Evolutionary conservation across 2,113 vertebrate species (phyloP), one percentile per base, ranked within the genome.

Genomic region (Plotosus lineatus): DNA sequence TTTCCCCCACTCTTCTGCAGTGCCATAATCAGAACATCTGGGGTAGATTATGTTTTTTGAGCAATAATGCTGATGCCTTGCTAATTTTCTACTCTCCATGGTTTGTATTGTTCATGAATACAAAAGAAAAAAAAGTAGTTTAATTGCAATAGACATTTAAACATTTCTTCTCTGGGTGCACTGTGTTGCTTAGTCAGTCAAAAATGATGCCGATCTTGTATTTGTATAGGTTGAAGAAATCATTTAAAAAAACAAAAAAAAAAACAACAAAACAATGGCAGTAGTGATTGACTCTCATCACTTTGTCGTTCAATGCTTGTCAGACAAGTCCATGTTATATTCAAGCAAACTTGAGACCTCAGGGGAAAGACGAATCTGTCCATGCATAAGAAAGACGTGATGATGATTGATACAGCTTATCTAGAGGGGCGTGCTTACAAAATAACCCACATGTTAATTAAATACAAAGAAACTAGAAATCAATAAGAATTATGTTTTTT

Each of bases 261-360:
- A n/a, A n/a, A n/a, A n/a, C n/a, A n/a, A n/a, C n/a, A n/a, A n/a
- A n/a, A 85, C 85, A 84, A 85, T 68, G 26, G 9, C 1, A 4
- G 44, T 71, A 8, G 46, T 28, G 85, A 86, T 90, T 86, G 90
- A 89, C 89, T 91, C 89, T 84, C 91, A 91, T 91, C 91, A 87
- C 85, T 89, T 93, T 40, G 92, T 89, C 90, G 90, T 92, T 88
- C 90, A 90, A 87, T 83, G 82, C 87, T 78, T 86, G 65, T 87
- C 79, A 7, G 58, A 84, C 51, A 82, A 66, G 63, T 75, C 68
- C 74, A 65, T 56, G 53, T 78, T 85, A 87, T 87, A 85, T 83
- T 80, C n/a, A n/a, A 75, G 75, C 80, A 86, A 89, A 87, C 60
- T 51, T 38, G 74, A 63, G 66, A 75, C 85, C 83, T 74, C 85